These are phyloP conservation scores for Epistrophe eligans DNA, from an alignment of 2,888 invertebrate genomes.

Conservation along the genomic window DNA sequence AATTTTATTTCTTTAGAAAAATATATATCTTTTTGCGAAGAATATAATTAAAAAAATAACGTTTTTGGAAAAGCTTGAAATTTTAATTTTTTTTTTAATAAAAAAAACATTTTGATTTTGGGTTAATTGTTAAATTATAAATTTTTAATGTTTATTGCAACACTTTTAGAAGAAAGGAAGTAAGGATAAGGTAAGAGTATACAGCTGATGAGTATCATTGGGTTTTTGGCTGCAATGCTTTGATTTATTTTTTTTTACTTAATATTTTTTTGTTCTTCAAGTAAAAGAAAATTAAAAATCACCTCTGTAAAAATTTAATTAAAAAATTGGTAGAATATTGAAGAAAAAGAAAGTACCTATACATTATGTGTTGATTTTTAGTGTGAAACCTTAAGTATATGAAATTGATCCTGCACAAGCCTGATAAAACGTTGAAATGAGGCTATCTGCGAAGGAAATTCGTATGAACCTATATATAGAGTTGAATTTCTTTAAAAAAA, in stretches of 20 bases:
- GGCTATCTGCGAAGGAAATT: constrained; percentile 51
- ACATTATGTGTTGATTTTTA: constrained; percentile 3
- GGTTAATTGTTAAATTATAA: constrained; percentile 73
- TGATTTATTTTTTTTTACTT: constrained; percentile 5
- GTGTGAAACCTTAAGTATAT: constrained; percentile 27
- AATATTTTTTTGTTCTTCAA: constrained; percentile 15
- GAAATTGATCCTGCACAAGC: constrained; percentile 37
- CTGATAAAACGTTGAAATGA: constrained; percentile 5
- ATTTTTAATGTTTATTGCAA: constrained; percentile 76
- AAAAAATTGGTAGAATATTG: constrained; percentile 16
- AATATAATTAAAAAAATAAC: background rate
- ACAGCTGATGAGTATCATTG: constrained; percentile 75
- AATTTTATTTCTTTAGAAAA: constrained; percentile 4
- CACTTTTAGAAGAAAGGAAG: constrained; percentile 92
- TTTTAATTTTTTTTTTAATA: background rate
- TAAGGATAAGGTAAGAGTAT: constrained; percentile 91
- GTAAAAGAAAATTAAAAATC: constrained; percentile 13
- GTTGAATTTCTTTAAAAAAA: background rate
- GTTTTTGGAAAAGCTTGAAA: constrained; percentile 14
- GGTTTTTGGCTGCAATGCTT: constrained; percentile 66
- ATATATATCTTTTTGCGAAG: constrained; percentile 10
- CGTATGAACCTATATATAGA: background rate
- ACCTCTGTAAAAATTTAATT: constrained; percentile 14
- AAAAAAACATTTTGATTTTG: constrained; percentile 28
- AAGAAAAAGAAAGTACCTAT: background rate